A percentile compares a stretch with the other conserved stretches of the same genome.
These are phyloP conservation scores for Aselliscus stoliczkanus DNA, from an alignment of 2,797 vertebrate genomes.

Conservation along the genomic window DNA sequence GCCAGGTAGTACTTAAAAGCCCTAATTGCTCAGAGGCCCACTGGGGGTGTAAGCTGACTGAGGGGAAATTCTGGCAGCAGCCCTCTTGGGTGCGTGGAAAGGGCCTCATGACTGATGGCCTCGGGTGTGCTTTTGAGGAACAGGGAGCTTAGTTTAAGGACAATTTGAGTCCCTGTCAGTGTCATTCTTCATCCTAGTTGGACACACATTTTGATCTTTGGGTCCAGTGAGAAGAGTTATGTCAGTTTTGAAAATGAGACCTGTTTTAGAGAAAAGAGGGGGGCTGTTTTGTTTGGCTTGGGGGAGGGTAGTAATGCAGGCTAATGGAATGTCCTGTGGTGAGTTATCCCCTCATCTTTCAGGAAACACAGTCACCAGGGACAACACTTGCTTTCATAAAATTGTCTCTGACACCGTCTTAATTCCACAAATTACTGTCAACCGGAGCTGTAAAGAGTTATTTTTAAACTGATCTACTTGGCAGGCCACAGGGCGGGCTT, in stretches of 20 bases:
- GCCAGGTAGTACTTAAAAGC: background rate
- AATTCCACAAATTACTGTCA: conserved; percentile 69
- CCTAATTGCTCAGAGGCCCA: background rate
- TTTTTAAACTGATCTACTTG: conserved; percentile 63
- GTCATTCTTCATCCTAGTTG: background rate
- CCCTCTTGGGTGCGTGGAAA: background rate
- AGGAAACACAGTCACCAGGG: conserved; percentile 24
- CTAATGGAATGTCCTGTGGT: conserved; percentile 19
- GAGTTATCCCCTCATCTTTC: conserved; percentile 43
- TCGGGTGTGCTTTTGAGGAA: background rate
- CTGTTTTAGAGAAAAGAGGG: background rate
- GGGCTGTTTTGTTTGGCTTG: conserved; percentile 15
- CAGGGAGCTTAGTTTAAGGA: background rate
- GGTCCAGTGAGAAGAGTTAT: conserved; percentile 6
- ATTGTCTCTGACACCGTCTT: conserved; percentile 57
- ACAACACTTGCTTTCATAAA: conserved; percentile 54
- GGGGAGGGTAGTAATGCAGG: background rate
- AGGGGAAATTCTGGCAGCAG: background rate
- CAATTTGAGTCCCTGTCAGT: background rate
- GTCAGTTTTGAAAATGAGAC: conserved; percentile 38
- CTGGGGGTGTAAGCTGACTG: background rate
- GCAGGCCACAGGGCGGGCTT: conserved; percentile 32
- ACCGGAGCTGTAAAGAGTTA: conserved; percentile 34
- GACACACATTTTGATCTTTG: conserved; percentile 44
- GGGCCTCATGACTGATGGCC: background rate